Percentiles rank a stretch among this genome's conserved stretches.
phyloP scores from a whole-genome alignment of 2,888 invertebrate genomes.

The Oxycera nigricornis region DNA sequence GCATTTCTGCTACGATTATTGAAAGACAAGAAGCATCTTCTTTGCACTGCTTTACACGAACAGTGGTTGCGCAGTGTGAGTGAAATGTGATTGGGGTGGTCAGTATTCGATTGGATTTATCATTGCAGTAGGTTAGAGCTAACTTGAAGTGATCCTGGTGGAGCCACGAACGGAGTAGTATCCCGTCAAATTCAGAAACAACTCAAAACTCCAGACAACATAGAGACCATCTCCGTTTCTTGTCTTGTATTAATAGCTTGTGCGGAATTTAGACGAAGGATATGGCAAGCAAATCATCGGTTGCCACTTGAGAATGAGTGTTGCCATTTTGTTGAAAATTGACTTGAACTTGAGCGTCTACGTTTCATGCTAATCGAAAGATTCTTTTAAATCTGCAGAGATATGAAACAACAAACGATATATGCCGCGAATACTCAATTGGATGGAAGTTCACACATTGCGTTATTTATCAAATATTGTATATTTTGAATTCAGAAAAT shows the following conservation, averaged over 20 bases:
- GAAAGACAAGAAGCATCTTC: constrained; percentile 45
- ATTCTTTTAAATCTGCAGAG: too few species aligned
- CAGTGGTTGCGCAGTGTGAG: constrained; percentile 35
- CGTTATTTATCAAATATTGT: too few species aligned
- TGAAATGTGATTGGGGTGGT: constrained; percentile 32
- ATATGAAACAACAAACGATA: too few species aligned
- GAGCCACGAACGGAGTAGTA: constrained; percentile 14
- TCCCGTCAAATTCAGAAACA: constrained; percentile 46
- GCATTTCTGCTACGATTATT: constrained; percentile 42
- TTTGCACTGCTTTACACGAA: constrained; percentile 31
- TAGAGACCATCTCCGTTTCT: constrained; percentile 30
- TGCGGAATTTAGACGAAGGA: not conserved
- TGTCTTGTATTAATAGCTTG: constrained; percentile 26
- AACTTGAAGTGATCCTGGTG: too few species aligned
- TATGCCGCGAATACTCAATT: too few species aligned
- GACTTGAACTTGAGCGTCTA: too few species aligned
- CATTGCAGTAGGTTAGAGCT: not conserved
- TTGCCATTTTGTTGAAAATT: not conserved
- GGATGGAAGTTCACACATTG: too few species aligned
- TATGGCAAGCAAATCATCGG: not conserved
- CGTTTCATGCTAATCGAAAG: too few species aligned
- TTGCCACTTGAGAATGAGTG: not conserved
- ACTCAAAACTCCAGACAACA: constrained; percentile 42
- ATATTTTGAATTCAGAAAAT: too few species aligned
- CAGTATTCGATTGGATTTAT: constrained; percentile 32